These are phyloP conservation scores for Ophioderma brevispina DNA, from an alignment of 35 echinoderm and acorn worm genomes.

Conservation along the genomic window DNA sequence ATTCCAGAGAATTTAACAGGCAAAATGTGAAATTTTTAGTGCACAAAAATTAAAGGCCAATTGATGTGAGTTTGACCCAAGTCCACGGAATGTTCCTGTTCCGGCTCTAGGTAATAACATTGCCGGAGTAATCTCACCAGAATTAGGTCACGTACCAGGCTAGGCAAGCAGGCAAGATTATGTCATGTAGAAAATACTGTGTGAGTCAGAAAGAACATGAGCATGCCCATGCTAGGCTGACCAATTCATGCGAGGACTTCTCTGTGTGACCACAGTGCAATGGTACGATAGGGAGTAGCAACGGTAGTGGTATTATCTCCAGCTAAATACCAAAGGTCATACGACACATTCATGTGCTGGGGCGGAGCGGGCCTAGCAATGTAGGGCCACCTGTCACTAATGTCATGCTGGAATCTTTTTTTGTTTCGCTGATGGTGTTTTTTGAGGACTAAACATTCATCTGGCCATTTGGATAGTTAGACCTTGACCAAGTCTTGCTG, in stretches of 20 bases:
- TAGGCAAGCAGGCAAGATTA: not conserved
- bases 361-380: too few relatives aligned
- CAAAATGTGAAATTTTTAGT: too few relatives aligned
- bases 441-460: not conserved
- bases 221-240: not conserved
- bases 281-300: not conserved
- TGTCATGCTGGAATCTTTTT: not conserved
- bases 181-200: not conserved
- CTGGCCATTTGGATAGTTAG: not conserved
- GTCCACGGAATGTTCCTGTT: not conserved
- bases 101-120: not conserved
- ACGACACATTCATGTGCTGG: not conserved
- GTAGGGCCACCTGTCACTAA: not conserved
- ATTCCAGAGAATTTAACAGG: not conserved
- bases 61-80: not conserved
- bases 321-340: not conserved
- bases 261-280: not conserved
- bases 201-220: not conserved
- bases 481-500: not conserved
- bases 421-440: not conserved
- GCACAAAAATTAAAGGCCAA: too few relatives aligned
- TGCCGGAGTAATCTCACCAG: not conserved
- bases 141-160: conserved; percentile 4
- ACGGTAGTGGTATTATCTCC: not conserved
- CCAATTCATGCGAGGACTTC: not conserved